Evolutionary conservation across 2,113 vertebrate genomes (phyloP), one percentile per base, ranked within the genome.

Genomic region (Eurypyga helias): DNA sequence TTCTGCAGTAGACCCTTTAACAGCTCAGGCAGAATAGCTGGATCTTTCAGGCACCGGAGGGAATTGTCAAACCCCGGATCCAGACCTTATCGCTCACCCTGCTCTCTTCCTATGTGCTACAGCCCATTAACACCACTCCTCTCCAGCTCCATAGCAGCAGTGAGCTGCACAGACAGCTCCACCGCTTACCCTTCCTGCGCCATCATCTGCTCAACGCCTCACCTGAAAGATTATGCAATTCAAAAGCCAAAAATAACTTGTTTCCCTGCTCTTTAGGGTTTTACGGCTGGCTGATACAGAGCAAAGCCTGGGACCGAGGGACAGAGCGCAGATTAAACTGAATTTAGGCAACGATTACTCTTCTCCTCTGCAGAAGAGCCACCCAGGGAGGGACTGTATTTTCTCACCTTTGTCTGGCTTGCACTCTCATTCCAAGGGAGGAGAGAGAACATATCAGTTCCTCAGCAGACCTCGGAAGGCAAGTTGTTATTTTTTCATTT

Each of bases 231-330:
- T 71, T 92, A 83, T 75, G 88, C 55, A 77, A 92, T 20, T 51
- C 64, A 51, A 66, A 73, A 71, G 71, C 90, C 90, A 96, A 92
- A 95, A 95, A 88, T 92, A 96, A 73, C 84, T 55, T 83, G 20
- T 71, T 76, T 28, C 36, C 24, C 18, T 24, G 4, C 24, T 90
- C 76, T 92, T 75, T 16, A 45, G 55, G 64, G 80, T 18, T 92
- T 97, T 87, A 64, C 0, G 0, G 72, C 61, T 86, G 88, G 55
- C 83, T 90, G 72, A 67, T n/a, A 28, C 33, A 87, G 69, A 90
- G 60, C 14, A 61, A 90, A 93, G n/a, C 26, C 67, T 60, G 51
- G 76, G 46, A 81, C 29, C 1, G 0, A 76, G 71, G 75, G 58
- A 86, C 11, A 4, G 54, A 80, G 23, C 9, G 17, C 41, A 75